Evolutionary conservation across 2,113 vertebrate species (phyloP), one percentile per base, ranked within the genome.

Genomic region (Onychostoma macrolepis): DNA sequence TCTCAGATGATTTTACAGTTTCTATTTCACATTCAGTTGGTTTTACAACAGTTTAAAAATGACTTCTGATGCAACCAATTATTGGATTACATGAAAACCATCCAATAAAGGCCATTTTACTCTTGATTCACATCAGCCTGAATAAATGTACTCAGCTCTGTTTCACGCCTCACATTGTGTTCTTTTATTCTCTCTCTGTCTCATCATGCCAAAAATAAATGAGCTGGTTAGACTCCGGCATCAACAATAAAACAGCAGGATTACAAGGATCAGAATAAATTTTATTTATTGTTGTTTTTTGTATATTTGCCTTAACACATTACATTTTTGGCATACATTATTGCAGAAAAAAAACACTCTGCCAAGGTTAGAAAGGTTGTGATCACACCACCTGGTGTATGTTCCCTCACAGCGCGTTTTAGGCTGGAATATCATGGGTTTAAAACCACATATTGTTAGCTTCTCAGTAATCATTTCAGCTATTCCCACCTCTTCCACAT

Each of bases 101-200:
- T 80, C 53, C 53, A 80, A 80, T 61, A 80, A 80, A 41, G 33
- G 53, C 10, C 53, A 80, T 80, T 80, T 80, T 24, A 38, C 24
- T 36, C 17, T 36, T 58, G 50, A 58, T 79, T 79, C 77, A 58
- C 50, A 79, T 79, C 77, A 58, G 19, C 77, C 53, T 80, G 78
- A 80, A 80, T 61, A 61, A 76, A 48, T 48, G n/a, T 48, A n/a
- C 74, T 76, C 41, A 61, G 28, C 53, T 80, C 33, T 0, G 33
- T 38, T 80, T 61, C 33, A 80, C 6, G 6, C 24, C 53, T 38
- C 53, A 38, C 33, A 80, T 76, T 76, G 74, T 41, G 53, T 61
- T 61, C 33, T 80, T 61, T 26, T 58, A 41, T 21, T 58, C 33
- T n/a, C 56, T 30, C 7, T 79, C n/a, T 43, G 10, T 24, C n/a